Evolutionary conservation across 2,113 vertebrate species (phyloP).

Genomic region (Elephas maximus): DNA sequence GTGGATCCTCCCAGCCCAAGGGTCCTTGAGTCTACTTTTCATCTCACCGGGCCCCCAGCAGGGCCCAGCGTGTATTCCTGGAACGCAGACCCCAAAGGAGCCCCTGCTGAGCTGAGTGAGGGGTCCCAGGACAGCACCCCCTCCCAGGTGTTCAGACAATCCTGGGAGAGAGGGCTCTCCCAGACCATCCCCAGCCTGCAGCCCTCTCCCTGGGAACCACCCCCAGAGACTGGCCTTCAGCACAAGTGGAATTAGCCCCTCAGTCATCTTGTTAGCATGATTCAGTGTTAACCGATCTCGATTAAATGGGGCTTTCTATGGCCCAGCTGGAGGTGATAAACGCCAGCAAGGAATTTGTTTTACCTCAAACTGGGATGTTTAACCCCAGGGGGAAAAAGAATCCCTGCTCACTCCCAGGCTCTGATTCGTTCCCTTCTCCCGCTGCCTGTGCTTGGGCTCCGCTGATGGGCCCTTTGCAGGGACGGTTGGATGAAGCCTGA

Average conservation of each 20-base stretch:
- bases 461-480: not conserved
- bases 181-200: slow-evolving; percentile 12
- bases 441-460: not conserved
- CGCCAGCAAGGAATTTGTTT: slow-evolving; percentile 86
- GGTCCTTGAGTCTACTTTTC: not conserved
- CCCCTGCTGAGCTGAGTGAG: not conserved
- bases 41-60: not conserved
- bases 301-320: slow-evolving; percentile 87
- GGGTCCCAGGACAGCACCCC: not conserved
- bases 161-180: too few species aligned
- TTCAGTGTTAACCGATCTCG: slow-evolving; percentile 87
- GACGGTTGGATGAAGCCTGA: not conserved
- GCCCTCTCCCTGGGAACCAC: slow-evolving; percentile 72
- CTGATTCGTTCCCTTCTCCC: not conserved
- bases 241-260: slow-evolving; percentile 83
- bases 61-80: not conserved
- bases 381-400: slow-evolving; percentile 74
- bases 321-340: slow-evolving; percentile 88
- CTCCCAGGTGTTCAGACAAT: fast-evolving
- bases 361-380: slow-evolving; percentile 84
- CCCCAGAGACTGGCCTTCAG: slow-evolving; percentile 85
- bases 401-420: slow-evolving; percentile 37
- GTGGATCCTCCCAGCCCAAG: too few species aligned
- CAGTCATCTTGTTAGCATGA: slow-evolving; percentile 86
- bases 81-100: fast-evolving